phyloP scores from a whole-genome alignment of 2,113 vertebrate genomes.

The Sitta europaea region DNA sequence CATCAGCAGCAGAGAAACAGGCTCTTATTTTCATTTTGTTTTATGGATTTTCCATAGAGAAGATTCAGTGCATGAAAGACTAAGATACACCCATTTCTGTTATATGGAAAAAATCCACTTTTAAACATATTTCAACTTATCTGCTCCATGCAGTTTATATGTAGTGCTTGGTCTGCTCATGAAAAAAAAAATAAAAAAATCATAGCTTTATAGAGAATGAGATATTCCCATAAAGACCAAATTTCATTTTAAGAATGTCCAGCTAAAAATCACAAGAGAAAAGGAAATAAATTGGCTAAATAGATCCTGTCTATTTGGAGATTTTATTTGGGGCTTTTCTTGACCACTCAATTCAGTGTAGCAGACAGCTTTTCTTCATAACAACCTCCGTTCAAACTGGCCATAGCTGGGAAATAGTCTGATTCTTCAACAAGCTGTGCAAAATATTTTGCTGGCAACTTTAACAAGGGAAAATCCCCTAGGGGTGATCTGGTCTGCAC shows the following conservation, averaged over 20 bases:
- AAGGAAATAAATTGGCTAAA: not conserved
- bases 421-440: not conserved
- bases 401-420: not conserved
- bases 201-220: not conserved
- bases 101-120: not conserved
- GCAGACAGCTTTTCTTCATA: not conserved
- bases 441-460: constrained; percentile 8
- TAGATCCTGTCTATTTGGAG: not conserved
- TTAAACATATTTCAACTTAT: not conserved
- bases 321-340: not conserved
- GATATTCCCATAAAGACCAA: constrained; percentile 3
- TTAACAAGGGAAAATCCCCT: not conserved
- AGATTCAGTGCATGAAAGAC: not conserved
- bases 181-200: not conserved
- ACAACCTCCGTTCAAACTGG: not conserved
- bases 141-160: not conserved
- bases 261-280: not conserved
- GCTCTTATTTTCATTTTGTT: not conserved
- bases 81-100: not conserved
- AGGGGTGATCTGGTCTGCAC: not conserved
- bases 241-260: not conserved
- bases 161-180: not conserved
- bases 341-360: not conserved
- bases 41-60: not conserved
- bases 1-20: not conserved